A percentile compares a stretch with the other conserved stretches of the same genome.
Evolutionary conservation across 2,888 invertebrate species (phyloP).

Genomic region (Drosophila diplacantha): DNA sequence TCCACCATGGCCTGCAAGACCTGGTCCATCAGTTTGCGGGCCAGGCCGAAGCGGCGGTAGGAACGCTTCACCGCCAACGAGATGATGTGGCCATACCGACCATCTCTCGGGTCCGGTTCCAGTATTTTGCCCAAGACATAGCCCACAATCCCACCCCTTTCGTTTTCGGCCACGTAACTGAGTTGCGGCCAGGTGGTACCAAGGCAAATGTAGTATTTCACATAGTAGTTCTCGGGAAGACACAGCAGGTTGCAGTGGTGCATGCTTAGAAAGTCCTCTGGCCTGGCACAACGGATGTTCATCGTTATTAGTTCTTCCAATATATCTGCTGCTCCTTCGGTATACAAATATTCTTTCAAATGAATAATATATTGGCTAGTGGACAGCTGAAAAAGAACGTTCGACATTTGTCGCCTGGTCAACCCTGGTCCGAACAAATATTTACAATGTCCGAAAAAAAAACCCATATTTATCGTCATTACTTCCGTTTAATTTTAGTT

Average conservation of each 20-base stretch:
- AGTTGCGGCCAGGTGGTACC: slow-evolving; percentile 99
- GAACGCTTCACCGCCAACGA: slow-evolving; percentile 98
- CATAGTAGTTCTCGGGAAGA: slow-evolving; percentile 99
- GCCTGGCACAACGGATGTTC: slow-evolving; percentile 93
- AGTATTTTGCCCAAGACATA: slow-evolving; percentile 99
- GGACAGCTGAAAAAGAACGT: not conserved
- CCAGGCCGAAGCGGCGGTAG: slow-evolving; percentile 93
- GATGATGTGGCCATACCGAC: slow-evolving; percentile 99
- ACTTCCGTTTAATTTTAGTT: slow-evolving; percentile 44
- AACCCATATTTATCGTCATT: slow-evolving; percentile 23
- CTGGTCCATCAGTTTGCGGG: slow-evolving; percentile 99
- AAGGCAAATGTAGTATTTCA: slow-evolving; percentile 99
- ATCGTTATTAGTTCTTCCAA: slow-evolving; percentile 77
- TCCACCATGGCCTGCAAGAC: slow-evolving; percentile 99
- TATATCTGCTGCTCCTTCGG: slow-evolving; percentile 79
- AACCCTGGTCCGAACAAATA: not conserved
- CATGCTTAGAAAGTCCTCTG: slow-evolving; percentile 99
- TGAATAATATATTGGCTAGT: slow-evolving; percentile 81
- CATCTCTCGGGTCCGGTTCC: slow-evolving; percentile 89
- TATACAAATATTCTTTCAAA: slow-evolving; percentile 80
- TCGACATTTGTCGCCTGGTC: not conserved
- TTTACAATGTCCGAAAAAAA: not conserved
- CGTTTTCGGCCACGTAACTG: slow-evolving; percentile 98
- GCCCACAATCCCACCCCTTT: slow-evolving; percentile 95
- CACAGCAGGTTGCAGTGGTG: slow-evolving; percentile 99